A percentile compares a stretch with the other conserved stretches of the same genome.
phyloP scores from a whole-genome alignment of 2,888 invertebrate species.

The Apotomis capreana region DNA sequence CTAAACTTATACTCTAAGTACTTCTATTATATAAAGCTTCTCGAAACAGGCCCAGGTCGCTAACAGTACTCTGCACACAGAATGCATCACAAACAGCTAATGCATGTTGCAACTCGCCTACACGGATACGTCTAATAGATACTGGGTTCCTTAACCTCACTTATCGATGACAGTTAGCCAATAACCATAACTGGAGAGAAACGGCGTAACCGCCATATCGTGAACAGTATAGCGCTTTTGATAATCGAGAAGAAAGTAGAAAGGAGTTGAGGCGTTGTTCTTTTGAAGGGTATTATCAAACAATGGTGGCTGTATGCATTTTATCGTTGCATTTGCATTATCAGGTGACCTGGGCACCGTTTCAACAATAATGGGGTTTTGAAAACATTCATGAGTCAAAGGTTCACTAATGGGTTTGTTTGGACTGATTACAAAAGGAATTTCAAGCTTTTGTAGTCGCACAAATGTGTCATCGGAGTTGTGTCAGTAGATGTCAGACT shows the following conservation, averaged over 20 bases:
- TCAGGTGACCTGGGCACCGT: constrained; percentile 71
- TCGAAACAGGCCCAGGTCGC: constrained; percentile 54
- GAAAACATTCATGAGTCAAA: constrained; percentile 51
- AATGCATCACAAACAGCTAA: constrained; percentile 70
- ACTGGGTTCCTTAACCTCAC: constrained; percentile 58
- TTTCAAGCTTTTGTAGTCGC: background rate
- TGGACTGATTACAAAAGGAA: constrained; percentile 13
- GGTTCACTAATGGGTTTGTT: constrained; percentile 17
- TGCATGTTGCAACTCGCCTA: constrained; percentile 66
- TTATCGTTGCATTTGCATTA: constrained; percentile 70
- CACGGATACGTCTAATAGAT: constrained; percentile 52
- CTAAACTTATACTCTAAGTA: background rate
- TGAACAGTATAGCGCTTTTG: no score
- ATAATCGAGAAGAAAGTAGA: background rate
- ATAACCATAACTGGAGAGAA: constrained; percentile 1
- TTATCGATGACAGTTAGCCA: constrained; percentile 52
- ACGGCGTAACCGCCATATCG: background rate
- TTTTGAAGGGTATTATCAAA: constrained; percentile 62
- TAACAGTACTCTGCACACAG: constrained; percentile 70
- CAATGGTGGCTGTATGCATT: constrained; percentile 66
- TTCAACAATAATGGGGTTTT: constrained; percentile 54
- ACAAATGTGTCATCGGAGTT: constrained; percentile 1
- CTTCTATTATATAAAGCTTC: background rate
- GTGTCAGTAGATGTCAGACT: background rate
- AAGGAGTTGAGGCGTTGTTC: constrained; percentile 45